phyloP scores from a whole-genome alignment of 35 echinoderm and acorn worm species.

The Amphiura filiformis region DNA sequence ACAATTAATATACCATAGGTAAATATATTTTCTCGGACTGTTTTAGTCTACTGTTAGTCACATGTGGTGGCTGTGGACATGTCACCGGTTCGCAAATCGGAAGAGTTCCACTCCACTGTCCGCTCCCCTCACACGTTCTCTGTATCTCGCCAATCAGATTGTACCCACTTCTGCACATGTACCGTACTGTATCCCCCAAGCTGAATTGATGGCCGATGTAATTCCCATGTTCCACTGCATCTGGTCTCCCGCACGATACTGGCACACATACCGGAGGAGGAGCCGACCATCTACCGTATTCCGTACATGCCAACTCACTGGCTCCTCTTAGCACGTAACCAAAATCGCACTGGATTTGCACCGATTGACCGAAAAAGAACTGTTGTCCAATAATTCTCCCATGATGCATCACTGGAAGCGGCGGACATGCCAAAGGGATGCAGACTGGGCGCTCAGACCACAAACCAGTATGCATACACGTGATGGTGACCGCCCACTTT shows the following conservation, averaged over 20 bases:
- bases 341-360: conserved; percentile 13
- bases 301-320: conserved; percentile 1
- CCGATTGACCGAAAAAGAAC: conserved; percentile 10
- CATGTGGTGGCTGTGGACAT: neutral
- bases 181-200: conserved; percentile 22
- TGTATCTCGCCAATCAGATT: conserved; percentile 11
- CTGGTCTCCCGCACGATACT: conserved; percentile 26
- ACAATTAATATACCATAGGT: neutral
- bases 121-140: conserved; percentile 18
- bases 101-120: conserved; percentile 23
- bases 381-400: conserved; percentile 11
- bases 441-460: conserved; percentile 49
- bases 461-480: conserved; percentile 30
- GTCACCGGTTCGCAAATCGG: conserved; percentile 23
- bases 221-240: conserved; percentile 16
- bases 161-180: conserved; percentile 34
- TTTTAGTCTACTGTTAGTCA: neutral
- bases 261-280: conserved; percentile 26
- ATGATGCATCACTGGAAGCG: neutral
- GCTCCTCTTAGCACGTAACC: conserved; percentile 23
- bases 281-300: conserved; percentile 19
- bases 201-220: neutral
- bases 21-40: neutral
- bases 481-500: neutral
- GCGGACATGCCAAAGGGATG: neutral